Base-by-base conservation (phyloP, 2,113 vertebrate genomes). In the Phycodurus eques region DNA sequence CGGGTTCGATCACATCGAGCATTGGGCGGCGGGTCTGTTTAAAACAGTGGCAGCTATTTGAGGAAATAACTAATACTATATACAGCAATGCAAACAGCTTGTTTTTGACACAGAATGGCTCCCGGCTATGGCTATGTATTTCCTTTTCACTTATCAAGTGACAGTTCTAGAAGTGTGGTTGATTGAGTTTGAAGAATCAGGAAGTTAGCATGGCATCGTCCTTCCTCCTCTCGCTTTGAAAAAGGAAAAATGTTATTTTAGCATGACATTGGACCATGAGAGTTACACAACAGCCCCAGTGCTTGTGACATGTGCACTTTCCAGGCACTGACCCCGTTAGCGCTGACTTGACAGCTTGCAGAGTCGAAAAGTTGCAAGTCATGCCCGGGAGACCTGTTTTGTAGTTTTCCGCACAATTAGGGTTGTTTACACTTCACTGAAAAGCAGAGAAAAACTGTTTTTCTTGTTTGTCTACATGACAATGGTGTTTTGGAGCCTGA, bases 321-420 rank as follows among this genome's bases (percentile, higher is more conserved):
- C 84, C 72, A 70, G 81, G 81, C 83, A 73, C 74, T 90, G 89
- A 90, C 90, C 88, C 92, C 88, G 27, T 88, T 70, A 88, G 85
- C 56, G 64, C 80, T 87, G 73, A 65, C 83, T 9, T 63, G 91
- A 90, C 91, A 91, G 92, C 90, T 92, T 93, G 92, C 83, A 69
- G 83, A 87, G 88, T 81, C 65, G 2, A 66, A 46, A 47, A 31
- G 64, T 66, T 47, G 27, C 64, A 46, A 66, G 64, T 47, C 64
- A 47, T 66, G 22, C 64, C 8, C 5, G 20, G 44, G 4, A 1
- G 15, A 31, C 57, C 14, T 42, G 39, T 35, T 42, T 11, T 17
- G 35, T 12, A 64, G 10, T 44, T 43, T 79, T 72, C 44, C 72
- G 59, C 60, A 68, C 70, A 71, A 42, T 70, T 31, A 17, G 14